These are phyloP conservation scores for Zaprionus ghesquierei DNA, from an alignment of 1,140 invertebrate species.

Conservation along the genomic window DNA sequence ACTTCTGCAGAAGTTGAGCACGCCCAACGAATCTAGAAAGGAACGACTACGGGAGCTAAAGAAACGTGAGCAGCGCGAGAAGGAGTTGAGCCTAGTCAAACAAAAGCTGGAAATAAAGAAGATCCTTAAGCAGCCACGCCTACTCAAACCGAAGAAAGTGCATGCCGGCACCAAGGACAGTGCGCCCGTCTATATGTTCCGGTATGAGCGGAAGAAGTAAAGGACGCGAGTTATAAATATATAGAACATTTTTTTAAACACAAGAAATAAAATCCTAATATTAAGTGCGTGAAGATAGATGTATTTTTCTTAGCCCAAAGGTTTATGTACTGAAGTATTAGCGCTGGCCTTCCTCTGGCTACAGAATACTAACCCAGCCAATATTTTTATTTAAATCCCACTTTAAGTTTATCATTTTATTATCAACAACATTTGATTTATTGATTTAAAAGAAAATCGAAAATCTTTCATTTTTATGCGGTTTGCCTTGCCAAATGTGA, in stretches of 20 bases:
- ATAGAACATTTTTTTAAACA: neutral
- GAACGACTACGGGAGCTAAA: constrained; percentile 89
- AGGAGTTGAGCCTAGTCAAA: constrained; percentile 90
- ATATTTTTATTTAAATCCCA: too few relatives aligned
- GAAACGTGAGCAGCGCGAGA: constrained; percentile 92
- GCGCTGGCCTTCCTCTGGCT: too few relatives aligned
- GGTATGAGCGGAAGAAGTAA: constrained; percentile 91
- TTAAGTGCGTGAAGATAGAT: neutral
- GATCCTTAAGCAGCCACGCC: constrained; percentile 87
- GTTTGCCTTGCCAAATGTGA: too few relatives aligned
- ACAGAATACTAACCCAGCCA: too few relatives aligned
- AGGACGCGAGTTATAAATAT: neutral
- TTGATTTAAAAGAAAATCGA: too few relatives aligned
- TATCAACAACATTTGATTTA: too few relatives aligned
- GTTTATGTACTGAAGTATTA: too few relatives aligned
- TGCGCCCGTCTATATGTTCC: constrained; percentile 93
- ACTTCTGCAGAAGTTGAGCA: constrained; percentile 85
- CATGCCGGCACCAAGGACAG: constrained; percentile 87
- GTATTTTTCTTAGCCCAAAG: neutral
- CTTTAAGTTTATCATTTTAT: too few relatives aligned
- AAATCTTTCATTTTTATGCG: too few relatives aligned
- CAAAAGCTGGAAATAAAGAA: constrained; percentile 92
- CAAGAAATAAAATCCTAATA: neutral
- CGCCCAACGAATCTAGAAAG: constrained; percentile 71
- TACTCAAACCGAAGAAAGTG: constrained; percentile 87